These are phyloP conservation scores for Scaptomyza flava DNA, from an alignment of 2,888 invertebrate species.

Conservation along the genomic window DNA sequence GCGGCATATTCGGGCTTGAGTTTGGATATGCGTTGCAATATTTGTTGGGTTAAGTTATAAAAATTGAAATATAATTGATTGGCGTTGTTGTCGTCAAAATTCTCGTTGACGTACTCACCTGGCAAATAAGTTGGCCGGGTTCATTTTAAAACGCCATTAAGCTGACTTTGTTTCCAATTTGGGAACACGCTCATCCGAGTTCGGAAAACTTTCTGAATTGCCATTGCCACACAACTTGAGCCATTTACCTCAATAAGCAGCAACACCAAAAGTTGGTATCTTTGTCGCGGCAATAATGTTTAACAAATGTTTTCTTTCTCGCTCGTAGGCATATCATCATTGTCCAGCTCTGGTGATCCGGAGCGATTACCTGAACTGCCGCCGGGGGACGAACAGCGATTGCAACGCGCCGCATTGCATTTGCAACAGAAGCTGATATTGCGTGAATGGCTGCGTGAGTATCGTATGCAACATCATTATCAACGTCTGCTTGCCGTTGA, in stretches of 20 bases:
- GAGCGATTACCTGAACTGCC: conserved; percentile 91
- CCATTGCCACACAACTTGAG: conserved; percentile 38
- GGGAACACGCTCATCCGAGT: conserved; percentile 8
- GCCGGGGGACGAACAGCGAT: conserved; percentile 92
- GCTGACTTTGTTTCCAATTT: conserved; percentile 33
- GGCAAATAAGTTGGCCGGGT: conserved; percentile 58
- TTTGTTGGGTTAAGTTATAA: conserved; percentile 52
- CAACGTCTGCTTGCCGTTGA: conserved; percentile 91
- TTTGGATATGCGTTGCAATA: conserved; percentile 3
- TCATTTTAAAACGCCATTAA: conserved; percentile 65
- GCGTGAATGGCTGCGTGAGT: conserved; percentile 92
- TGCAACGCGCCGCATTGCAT: conserved; percentile 92
- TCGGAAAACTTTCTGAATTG: conserved; percentile 46
- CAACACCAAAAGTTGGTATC: conserved; percentile 41
- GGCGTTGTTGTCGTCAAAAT: conserved; percentile 54
- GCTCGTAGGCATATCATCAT: conserved; percentile 91
- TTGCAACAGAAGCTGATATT: conserved; percentile 93
- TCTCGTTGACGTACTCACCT: conserved; percentile 63
- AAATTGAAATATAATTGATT: conserved; percentile 80
- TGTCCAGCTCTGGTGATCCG: conserved; percentile 92
- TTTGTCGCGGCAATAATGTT: neutral
- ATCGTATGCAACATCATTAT: conserved; percentile 90
- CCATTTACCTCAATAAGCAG: conserved; percentile 68
- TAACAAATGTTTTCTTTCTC: conserved; percentile 1
- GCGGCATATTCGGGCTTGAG: conserved; percentile 26